Base-by-base conservation (phyloP, 2,888 invertebrate genomes). In the Parapristionchus giblindavisi region DNA sequence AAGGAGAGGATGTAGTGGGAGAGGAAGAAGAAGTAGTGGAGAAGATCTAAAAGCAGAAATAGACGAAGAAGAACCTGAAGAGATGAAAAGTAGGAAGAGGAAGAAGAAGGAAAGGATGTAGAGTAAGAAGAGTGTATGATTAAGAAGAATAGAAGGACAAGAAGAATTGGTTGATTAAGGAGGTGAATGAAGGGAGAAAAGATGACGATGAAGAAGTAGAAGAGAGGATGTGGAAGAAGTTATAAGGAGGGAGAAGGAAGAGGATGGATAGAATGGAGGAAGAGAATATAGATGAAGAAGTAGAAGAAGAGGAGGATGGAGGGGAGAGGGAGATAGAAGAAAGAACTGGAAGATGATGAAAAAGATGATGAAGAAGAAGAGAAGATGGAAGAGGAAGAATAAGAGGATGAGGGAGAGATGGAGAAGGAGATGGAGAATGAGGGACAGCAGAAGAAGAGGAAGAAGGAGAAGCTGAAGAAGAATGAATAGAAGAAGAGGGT, bases 191-290 rank as follows among this genome's bases (percentile, higher is more conserved):
- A 43, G 17, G 48, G 17, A 43, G 48, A 43, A 43, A 43, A 43
- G 48, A 43, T 8, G 17, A 43, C 8, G 17, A 43, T 14, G 17
- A 17, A 43, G 17, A 17, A 43, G 48, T 8, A 43, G 48, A 43
- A 14, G 48, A 14, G 48, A 43, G 34, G 36, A 60, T 36, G 40
- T 36, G 38, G 24, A 5, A 24, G 61, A 61, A 40, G 17, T 38
- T 11, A 27, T 38, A 32, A 34, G 40, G 36, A 38, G 61, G 27
- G n/a, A 61, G 38, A 61, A 17, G 24, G 5, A 14, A 24, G 5
- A 11, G n/a, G 3, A 52, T n/a, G 34, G 36, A 60, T 36, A 61
- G 61, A 60, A 36, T 17, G 36, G 61, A 61, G 61, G 17, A 61
- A n/a, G 38, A 61, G 34, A 34, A 61, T 61, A 38, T 36, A 38